Evolutionary conservation across 2,113 vertebrate species (phyloP), one percentile per base, ranked within the genome.

Genomic region (Labrus mixtus): DNA sequence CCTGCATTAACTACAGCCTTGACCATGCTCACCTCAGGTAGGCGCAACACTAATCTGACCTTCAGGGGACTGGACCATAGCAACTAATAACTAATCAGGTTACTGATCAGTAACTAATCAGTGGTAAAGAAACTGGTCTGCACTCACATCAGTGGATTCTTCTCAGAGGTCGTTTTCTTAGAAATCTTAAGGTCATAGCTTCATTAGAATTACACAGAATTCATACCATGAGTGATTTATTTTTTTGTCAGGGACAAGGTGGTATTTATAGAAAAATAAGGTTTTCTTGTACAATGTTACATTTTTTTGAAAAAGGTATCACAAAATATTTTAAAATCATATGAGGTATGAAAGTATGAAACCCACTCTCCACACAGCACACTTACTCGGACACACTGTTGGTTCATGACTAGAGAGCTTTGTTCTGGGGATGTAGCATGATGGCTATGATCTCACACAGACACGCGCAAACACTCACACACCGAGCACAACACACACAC

Each of bases 301-400:
- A 82, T 82, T 68, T 33, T 6, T 73, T 82, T 78, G 73, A 89
- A 88, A 89, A 90, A 83, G 63, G 16, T 87, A 89, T 91, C 78
- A 87, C 78, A 89, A 90, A 90, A 90, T 79, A 83, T 84, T 67
- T 77, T 87, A 60, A 91, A 91, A 89, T 67, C 59, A 66, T 48
- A 86, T 89, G 91, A 93, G 91, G 92, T 92, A 93, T 90, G 87
- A 87, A 92, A 90, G 78, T 86, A 85, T 74, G 87, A 90, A 90
- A 87, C 76, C 48, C 29, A 64, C 85, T 78, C 78, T 50, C 60
- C 84, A 69, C 85, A 71, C 79, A 51, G 71, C 73, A 56, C 62
- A 3, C n/a, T 25, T 6, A 62, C 75, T 82, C 77, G 51, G 64
- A 81, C 73, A 61, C 78, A 71, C 68, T 2, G 36, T 68, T 17